phyloP scores from a whole-genome alignment of 2,888 invertebrate genomes.

The Lycocerus yunnanus region DNA sequence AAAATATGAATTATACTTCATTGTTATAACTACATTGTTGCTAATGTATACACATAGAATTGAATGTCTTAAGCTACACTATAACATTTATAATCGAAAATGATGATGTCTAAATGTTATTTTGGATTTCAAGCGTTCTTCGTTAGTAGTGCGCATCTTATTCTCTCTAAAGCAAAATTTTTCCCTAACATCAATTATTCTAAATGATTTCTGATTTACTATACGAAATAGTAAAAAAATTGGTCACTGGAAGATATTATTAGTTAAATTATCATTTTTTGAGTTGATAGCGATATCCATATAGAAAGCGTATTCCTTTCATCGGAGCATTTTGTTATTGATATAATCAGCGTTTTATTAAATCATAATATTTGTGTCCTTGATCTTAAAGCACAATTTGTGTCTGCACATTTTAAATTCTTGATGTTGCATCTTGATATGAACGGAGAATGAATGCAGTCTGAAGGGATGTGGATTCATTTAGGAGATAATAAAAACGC shows the following conservation, averaged over 20 bases:
- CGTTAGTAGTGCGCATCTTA: too few species aligned
- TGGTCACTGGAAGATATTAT: too few species aligned
- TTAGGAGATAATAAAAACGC: neutral
- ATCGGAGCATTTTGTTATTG: neutral
- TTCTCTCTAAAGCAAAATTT: too few species aligned
- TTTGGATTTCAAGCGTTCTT: neutral
- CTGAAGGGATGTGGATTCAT: neutral
- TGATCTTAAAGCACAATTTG: neutral
- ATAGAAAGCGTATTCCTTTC: neutral
- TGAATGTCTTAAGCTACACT: neutral
- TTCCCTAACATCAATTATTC: too few species aligned
- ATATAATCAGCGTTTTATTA: neutral
- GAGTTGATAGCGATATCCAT: neutral
- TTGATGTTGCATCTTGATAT: neutral
- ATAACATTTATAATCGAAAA: neutral
- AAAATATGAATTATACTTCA: neutral
- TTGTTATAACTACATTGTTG: neutral
- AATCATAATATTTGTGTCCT: constrained; percentile 4
- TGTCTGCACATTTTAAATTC: neutral
- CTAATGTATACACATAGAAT: neutral
- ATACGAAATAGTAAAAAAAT: too few species aligned
- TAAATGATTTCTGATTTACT: too few species aligned
- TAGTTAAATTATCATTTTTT: neutral
- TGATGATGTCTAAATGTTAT: neutral
- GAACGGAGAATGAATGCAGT: neutral